Base-by-base conservation (phyloP, 2,888 invertebrate genomes). In the Acrobasis consociella region DNA sequence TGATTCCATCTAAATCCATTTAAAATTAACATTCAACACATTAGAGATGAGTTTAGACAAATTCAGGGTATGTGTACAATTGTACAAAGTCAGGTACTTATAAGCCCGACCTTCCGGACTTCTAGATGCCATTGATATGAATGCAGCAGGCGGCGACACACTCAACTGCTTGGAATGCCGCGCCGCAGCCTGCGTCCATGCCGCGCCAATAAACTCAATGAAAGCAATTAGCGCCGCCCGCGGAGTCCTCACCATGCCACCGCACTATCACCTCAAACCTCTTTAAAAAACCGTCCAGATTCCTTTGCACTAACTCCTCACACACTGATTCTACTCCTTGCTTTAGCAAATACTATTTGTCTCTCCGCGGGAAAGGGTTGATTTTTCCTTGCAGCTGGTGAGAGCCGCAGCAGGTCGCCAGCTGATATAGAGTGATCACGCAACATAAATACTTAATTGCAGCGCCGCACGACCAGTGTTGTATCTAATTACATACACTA, bases 141-240 rank as follows among this genome's bases (percentile, higher is more conserved):
- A 16, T 53, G 37, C 38, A 31, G 51, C 15, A 38, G 38, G 15
- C 15, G 62, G 60, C 39, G 38, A 38, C 39, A 13, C 50, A 31
- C 31, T 61, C 61, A 61, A 55, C 65, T 46, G 37, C 11, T 16
- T 56, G 63, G 63, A 63, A 64, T 63, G 63, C 56, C 58, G 7
- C 31, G 31, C 31, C n/a, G 64, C 16, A 22, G 42, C 42, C 42
- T 52, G 38, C 56, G 56, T 56, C 56, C 53, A 52, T 50, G 60
- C 60, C 49, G 62, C 39, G 37, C 50, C 67, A 66, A 72, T 70
- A 68, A 71, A 64, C 67, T 31, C 62, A 69, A 68, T 68, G 67
- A 66, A 64, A 67, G 71, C 72, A 71, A 72, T 74, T 70, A 72
- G 62, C 42, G 58, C 58, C 39, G 53, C 16, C 16, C 9, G 50